phyloP scores from a whole-genome alignment of 2,888 invertebrate species.

The Orchesellides sinensis region DNA sequence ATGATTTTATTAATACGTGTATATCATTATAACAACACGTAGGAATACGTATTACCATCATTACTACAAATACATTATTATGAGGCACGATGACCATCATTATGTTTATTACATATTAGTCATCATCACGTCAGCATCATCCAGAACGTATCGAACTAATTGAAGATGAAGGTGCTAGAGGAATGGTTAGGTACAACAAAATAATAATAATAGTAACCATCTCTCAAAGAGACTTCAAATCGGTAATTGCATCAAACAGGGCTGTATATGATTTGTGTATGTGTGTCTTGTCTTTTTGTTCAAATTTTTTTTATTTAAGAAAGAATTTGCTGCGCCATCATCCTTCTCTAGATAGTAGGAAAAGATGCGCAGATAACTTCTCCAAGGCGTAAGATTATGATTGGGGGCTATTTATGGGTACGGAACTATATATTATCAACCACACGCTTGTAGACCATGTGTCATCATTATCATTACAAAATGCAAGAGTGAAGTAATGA shows the following conservation, averaged over 20 bases:
- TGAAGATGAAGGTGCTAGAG: conserved; percentile 10
- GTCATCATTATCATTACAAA: conserved; percentile 25
- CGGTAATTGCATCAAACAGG: conserved; percentile 1
- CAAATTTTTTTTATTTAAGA: background rate
- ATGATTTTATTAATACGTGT: conserved; percentile 44
- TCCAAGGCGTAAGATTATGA: background rate
- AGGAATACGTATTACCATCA: conserved; percentile 41
- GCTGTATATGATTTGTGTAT: background rate
- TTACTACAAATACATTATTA: conserved; percentile 41
- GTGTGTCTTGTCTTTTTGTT: background rate
- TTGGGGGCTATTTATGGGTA: background rate
- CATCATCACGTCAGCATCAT: conserved; percentile 27
- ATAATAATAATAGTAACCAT: background rate
- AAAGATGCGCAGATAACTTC: background rate
- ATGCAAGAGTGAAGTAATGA: conserved; percentile 38
- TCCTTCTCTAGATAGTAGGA: background rate
- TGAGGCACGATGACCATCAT: conserved; percentile 39
- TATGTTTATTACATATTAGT: conserved; percentile 19
- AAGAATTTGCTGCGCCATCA: conserved; percentile 20
- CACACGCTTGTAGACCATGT: background rate
- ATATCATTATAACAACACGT: conserved; percentile 45
- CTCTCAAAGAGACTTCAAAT: conserved; percentile 7
- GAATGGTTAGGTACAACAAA: background rate
- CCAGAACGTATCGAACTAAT: conserved; percentile 4
- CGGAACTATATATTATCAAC: background rate